phyloP scores from a whole-genome alignment of 2,113 vertebrate genomes.

The Mohoua ochrocephala region DNA sequence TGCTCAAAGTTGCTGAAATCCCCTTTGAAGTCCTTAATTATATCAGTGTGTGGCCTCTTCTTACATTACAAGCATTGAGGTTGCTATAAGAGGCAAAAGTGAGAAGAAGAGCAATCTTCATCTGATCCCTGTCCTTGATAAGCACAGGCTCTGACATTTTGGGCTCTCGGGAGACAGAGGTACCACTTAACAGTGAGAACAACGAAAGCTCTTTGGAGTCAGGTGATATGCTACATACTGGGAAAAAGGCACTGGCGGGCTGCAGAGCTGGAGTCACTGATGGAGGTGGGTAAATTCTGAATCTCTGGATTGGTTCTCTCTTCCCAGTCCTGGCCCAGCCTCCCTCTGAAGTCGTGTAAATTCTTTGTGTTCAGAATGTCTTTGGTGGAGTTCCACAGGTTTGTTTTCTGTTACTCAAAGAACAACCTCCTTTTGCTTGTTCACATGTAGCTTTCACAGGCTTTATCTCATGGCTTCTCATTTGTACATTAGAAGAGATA shows the following conservation, averaged over 20 bases:
- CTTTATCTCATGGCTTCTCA: neutral
- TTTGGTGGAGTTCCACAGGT: neutral
- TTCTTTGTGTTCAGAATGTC: neutral
- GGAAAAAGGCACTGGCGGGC: neutral
- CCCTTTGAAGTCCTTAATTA: neutral
- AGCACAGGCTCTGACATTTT: neutral
- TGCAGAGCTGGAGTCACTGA: neutral
- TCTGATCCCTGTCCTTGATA: neutral
- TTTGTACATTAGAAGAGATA: neutral
- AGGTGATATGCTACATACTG: neutral
- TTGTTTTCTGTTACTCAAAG: neutral
- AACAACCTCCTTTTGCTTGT: neutral
- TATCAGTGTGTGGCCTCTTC: neutral
- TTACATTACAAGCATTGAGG: neutral
- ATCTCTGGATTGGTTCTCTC: neutral
- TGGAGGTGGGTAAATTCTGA: neutral
- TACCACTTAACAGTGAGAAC: neutral
- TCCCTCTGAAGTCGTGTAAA: neutral
- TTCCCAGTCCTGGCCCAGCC: neutral
- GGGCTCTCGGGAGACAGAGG: neutral
- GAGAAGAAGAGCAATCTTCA: neutral
- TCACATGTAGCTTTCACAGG: neutral
- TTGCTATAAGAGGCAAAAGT: neutral
- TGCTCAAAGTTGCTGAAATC: neutral
- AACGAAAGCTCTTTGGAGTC: neutral